Evolutionary conservation across 1,140 invertebrate genomes (phyloP), one percentile per base, ranked within the genome.

Genomic region (Drosophila santomea): DNA sequence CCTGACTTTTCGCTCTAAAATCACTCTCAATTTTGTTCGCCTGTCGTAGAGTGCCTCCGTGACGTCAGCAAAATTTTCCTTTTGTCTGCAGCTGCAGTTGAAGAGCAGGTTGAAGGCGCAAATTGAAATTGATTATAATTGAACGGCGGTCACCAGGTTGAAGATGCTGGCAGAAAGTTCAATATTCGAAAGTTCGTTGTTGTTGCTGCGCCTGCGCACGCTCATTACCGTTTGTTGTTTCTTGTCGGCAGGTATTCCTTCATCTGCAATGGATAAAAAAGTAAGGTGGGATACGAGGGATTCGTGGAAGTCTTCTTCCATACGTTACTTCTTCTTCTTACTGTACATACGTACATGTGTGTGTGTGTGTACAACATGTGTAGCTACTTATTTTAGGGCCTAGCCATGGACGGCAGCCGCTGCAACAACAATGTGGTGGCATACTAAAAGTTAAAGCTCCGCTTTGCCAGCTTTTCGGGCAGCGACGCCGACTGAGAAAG

Each of bases 171-270:
- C 41, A 32, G 63, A 35, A 57, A 55, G 76, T 71, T 78, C 62
- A 81, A 78, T 20, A 52, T 85, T 86, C 64, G 82, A 86, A 86
- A 85, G 82, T 72, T 55, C 32, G 57, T 48, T 80, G 73, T 66
- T 32, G 72, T 14, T 45, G 78, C 28, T 35, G 48, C 8, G 48
- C n/a, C 25, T 17, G 48, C 58, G 78, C 69, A 81, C 69, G 78
- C 82, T 85, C 78, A 78, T 85, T 86, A 86, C 74, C 78, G 82
- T 85, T 78, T 61, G 25, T 60, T 35, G 48, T 35, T 51, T 28
- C 10, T 75, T 85, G 74, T 85, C 78, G 82, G 82, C 78, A 25
- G 0, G 4, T 25, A 25, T 25, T 25, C 25, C 4, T 25, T 25
- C 4, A 25, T 25, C 25, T 25, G 25, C 23, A 25, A 25, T 3